These are phyloP conservation scores for Nematostella vectensis DNA, from an alignment of 92 coral and sea anemone genomes.

Conservation along the genomic window DNA sequence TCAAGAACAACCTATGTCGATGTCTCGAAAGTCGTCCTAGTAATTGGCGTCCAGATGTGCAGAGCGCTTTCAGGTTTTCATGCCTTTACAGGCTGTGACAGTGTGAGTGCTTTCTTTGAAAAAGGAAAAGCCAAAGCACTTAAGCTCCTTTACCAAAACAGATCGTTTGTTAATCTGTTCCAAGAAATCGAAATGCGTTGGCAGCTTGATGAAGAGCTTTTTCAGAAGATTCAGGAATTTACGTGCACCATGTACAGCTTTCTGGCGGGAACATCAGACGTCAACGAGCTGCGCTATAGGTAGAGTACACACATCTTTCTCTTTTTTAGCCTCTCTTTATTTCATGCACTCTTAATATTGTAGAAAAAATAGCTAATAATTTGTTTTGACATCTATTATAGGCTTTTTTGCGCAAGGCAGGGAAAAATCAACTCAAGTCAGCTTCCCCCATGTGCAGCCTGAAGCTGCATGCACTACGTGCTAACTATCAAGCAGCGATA, in stretches of 20 bases:
- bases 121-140: slow-evolving; percentile 28
- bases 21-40: slow-evolving; percentile 30
- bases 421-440: slow-evolving; percentile 6
- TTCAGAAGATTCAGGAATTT: slow-evolving; percentile 19
- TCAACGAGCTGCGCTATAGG: slow-evolving; percentile 30
- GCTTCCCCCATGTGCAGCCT: slow-evolving; percentile 30
- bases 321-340: too few relatives aligned
- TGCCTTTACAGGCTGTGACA: slow-evolving; percentile 52
- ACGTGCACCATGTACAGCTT: slow-evolving; percentile 26
- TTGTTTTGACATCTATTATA: slow-evolving; percentile 7
- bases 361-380: too few relatives aligned
- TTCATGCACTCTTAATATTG: too few relatives aligned
- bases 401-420: slow-evolving; percentile 18
- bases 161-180: slow-evolving; percentile 18
- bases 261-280: slow-evolving; percentile 17
- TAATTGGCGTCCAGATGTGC: slow-evolving; percentile 33
- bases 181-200: slow-evolving; percentile 20
- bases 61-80: slow-evolving; percentile 48
- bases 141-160: slow-evolving; percentile 10
- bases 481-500: slow-evolving; percentile 38
- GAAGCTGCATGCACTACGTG: slow-evolving; percentile 23
- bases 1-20: slow-evolving; percentile 32
- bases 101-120: slow-evolving; percentile 59
- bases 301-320: too few relatives aligned
- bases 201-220: slow-evolving; percentile 23